phyloP scores from a whole-genome alignment of 2,797 vertebrate genomes.

The Enteromius viviparus region DNA sequence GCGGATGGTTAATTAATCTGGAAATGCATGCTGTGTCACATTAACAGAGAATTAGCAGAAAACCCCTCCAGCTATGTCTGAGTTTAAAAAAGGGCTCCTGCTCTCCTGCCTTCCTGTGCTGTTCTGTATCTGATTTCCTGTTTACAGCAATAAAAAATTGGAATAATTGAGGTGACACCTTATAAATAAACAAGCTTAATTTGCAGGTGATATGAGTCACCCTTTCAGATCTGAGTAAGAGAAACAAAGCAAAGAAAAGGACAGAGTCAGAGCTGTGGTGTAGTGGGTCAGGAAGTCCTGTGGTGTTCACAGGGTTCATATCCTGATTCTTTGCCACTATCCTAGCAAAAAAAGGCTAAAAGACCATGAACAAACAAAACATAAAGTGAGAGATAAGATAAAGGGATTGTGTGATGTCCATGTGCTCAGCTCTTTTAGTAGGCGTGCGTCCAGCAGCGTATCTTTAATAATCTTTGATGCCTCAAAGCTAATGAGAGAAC shows the following conservation, averaged over 20 bases:
- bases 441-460: constrained; percentile 29
- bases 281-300: not conserved
- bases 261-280: not conserved
- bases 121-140: constrained; percentile 17
- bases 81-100: constrained; percentile 22
- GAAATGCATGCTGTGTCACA: constrained; percentile 58
- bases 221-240: constrained; percentile 8
- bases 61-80: constrained; percentile 47
- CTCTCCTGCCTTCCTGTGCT: constrained; percentile 2
- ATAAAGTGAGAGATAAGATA: not conserved
- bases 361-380: not conserved
- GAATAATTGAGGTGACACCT: constrained; percentile 11
- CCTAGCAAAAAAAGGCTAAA: not conserved
- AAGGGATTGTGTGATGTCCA: not conserved
- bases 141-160: constrained; percentile 9
- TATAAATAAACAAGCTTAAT: constrained; percentile 26
- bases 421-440: constrained; percentile 28
- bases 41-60: constrained; percentile 62
- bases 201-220: constrained; percentile 25
- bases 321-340: not conserved
- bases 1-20: constrained; percentile 58
- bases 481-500: constrained; percentile 43
- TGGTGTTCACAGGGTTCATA: not conserved
- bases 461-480: constrained; percentile 45
- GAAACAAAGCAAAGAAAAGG: not conserved